Evolutionary conservation across 2,797 vertebrate genomes (phyloP).

Genomic region (Mormyrops boulengeri): DNA sequence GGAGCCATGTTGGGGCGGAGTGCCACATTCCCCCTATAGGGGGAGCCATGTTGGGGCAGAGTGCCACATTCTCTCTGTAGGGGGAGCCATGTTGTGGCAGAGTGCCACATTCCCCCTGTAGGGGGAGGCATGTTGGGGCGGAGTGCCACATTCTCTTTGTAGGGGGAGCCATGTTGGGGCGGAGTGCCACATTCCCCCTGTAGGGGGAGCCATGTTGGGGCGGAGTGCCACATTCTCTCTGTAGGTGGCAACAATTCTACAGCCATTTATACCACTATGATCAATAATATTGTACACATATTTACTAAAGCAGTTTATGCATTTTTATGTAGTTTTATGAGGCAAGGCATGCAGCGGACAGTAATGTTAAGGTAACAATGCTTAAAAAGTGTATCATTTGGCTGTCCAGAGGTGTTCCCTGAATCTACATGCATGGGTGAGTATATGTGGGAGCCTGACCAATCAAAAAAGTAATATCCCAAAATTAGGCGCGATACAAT

Average conservation of each 20-base stretch:
- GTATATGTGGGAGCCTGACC: neutral
- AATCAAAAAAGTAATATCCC: neutral
- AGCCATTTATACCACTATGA: neutral
- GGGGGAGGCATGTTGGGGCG: no score
- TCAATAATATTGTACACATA: neutral
- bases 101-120: neutral
- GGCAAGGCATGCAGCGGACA: neutral
- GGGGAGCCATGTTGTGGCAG: neutral
- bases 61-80: neutral
- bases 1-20: neutral
- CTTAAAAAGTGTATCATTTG: neutral
- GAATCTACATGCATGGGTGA: neutral
- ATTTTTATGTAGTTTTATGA: neutral
- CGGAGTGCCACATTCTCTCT: neutral
- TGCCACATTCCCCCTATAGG: neutral
- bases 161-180: neutral
- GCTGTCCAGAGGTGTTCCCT: neutral
- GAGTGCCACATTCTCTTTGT: neutral
- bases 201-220: neutral
- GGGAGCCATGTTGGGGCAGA: neutral
- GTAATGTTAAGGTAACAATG: neutral
- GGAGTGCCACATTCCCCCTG: neutral
- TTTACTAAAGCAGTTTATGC: neutral
- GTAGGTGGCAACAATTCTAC: neutral
- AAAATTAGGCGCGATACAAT: neutral